phyloP scores from a whole-genome alignment of 1,140 invertebrate species.

The Linepithema humile region DNA sequence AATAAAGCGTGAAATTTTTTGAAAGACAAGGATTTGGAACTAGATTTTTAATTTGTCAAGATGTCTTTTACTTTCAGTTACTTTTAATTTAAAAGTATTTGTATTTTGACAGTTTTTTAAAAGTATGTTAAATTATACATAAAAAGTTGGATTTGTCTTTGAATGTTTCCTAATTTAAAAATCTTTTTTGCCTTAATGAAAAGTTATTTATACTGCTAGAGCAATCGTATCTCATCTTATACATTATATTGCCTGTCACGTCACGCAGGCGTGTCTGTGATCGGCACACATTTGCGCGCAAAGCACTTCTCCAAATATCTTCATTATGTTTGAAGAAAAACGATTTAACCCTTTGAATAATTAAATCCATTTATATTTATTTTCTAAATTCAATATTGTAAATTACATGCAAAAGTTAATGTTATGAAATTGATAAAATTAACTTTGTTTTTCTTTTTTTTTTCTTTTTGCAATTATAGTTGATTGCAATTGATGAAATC shows the following conservation, averaged over 20 bases:
- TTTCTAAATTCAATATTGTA: not conserved
- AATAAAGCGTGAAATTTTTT: too few relatives aligned
- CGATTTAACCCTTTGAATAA: not conserved
- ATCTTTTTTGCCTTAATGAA: not conserved
- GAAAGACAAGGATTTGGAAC: too few relatives aligned
- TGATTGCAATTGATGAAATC: not conserved
- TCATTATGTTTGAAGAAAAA: not conserved
- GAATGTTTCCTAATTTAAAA: not conserved
- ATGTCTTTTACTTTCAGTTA: not conserved
- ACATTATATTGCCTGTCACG: slow-evolving; percentile 25
- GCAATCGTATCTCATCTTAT: not conserved
- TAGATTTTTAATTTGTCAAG: not conserved
- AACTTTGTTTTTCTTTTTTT: not conserved
- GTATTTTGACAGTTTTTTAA: not conserved
- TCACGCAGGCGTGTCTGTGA: slow-evolving; percentile 59
- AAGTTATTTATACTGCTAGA: not conserved
- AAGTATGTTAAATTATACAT: not conserved
- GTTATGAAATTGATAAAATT: not conserved
- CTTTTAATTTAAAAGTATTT: not conserved
- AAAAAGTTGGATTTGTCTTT: not conserved
- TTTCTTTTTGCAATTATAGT: too few relatives aligned
- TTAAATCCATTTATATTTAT: not conserved
- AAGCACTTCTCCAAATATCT: not conserved
- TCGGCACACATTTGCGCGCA: not conserved
- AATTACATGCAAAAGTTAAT: too few relatives aligned